Evolutionary conservation across 2,113 vertebrate genomes (phyloP), one percentile per base, ranked within the genome.

Genomic region (Nyctibius bracteatus): DNA sequence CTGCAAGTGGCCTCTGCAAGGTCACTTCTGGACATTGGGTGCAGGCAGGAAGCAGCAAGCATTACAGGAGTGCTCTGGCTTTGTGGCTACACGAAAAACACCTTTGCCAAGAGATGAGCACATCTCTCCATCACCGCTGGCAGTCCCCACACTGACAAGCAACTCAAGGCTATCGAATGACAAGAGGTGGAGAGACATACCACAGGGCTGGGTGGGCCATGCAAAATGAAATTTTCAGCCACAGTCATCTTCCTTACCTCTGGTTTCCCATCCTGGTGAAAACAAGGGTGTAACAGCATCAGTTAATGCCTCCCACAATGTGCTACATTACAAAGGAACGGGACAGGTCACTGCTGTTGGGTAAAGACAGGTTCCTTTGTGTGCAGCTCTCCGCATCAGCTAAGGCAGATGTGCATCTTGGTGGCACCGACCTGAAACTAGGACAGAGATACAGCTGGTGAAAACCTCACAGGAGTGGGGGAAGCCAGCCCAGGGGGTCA

Each of bases 71-170:
- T 8, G 47, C 24, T 65, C 61, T 41, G 70, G 20, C 47, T 71
- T 91, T 89, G 77, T 57, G 66, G 55, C 44, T 58, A 21, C 13
- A 3, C 1, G 18, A 59, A 88, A 78, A 85, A 24, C 0, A 2
- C 52, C 57, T 68, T 75, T 87, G 57, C 44, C 39, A 35, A 44
- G 61, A 44, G 70, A 30, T 22, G 37, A 91, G 22, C 65, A 65
- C 55, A n/a, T 41, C 28, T 70, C 44, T 80, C 72, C 65, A 59
- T 74, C 51, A 15, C 28, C 1, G 7, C 61, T 59, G 81, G 84
- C 2, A 9, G 65, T 20, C 52, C 24, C 39, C 46, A 35, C 33
- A n/a, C 4, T 0, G 0, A 37, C 5, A 24, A 80, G 58, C 46
- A 44, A n/a, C 37, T 55, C 49, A n/a, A 61, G 59, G 37, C 39